Base-by-base conservation (phyloP, 1,140 invertebrate species). In the Hylyphantes graminicola region DNA sequence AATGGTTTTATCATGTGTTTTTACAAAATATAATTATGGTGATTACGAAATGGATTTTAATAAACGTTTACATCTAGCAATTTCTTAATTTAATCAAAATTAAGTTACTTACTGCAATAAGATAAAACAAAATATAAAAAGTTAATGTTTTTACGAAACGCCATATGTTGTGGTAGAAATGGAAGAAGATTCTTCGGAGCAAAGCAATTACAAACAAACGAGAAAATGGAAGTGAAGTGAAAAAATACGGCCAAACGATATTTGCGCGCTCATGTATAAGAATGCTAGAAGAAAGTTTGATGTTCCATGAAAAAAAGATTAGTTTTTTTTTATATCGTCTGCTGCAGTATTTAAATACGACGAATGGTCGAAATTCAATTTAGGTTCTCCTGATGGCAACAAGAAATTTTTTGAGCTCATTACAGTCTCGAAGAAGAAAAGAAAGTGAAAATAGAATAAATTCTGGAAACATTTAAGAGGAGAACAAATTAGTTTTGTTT, bases 401-500 rank as follows among this genome's bases (percentile, higher is more conserved):
- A 70, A 35, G 77, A 80, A 80, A 67, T 70, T 80, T 79, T 70
- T 70, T 21, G 54, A 54, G n/a, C 54, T 80, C 65, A 70, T 80
- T 70, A 80, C 54, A 80, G 51, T 63, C 35, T 35, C 6, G 19
- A 59, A 12, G 35, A 13, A 64, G 63, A 70, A 70, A 54, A 35
- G 7, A 51, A 55, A 64, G 48, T 21, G 19, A 67, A 53, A 55
- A 19, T 17, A 76, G 17, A 51, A 78, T 54, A 63, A 78, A 67
- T 67, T 80, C 63, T 68, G 67, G 54, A 80, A 70, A 70, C 77
- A 50, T 57, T 80, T 68, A 65, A 80, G 65, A 80, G 19, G 65
- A 70, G 54, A 80, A 80, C 77, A 80, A 80, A 80, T 80, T 80
- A 80, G 77, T 68, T 80, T 80, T 80, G 76, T 67, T 78, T 78